A percentile compares a stretch with the other conserved stretches of the same genome.
Evolutionary conservation across 2,797 vertebrate species (phyloP).

Genomic region (Sebastes hubbsi): DNA sequence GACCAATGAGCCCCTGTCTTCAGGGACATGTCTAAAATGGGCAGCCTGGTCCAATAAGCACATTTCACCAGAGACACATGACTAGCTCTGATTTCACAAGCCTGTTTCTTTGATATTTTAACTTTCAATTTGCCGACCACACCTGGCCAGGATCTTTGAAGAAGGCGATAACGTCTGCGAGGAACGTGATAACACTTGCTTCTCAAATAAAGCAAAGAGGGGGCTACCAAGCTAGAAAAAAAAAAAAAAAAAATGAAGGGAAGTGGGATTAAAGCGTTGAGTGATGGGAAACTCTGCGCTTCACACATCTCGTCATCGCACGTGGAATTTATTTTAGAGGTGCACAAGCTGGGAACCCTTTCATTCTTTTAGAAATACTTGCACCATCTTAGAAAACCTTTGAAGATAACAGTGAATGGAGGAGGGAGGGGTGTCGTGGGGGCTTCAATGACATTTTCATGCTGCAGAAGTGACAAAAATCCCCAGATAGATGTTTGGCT

Average conservation of each 20-base stretch:
- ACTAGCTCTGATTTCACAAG: conserved; percentile 27
- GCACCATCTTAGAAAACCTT: conserved; percentile 65
- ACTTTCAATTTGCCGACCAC: conserved; percentile 26
- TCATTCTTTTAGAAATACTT: conserved; percentile 67
- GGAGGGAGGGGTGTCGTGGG: background rate
- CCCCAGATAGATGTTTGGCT: conserved; percentile 48
- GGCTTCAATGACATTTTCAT: conserved; percentile 66
- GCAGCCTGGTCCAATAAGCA: conserved; percentile 16
- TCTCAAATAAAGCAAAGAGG: conserved; percentile 3
- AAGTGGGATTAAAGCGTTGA: conserved; percentile 36
- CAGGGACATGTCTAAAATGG: conserved; percentile 28
- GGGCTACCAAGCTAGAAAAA: background rate
- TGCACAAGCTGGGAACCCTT: conserved; percentile 49
- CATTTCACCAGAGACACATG: conserved; percentile 23
- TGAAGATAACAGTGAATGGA: conserved; percentile 71
- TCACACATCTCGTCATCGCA: conserved; percentile 42
- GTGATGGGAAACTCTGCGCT: conserved; percentile 42
- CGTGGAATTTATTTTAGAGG: conserved; percentile 61
- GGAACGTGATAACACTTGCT: conserved; percentile 14
- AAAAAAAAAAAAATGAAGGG: background rate
- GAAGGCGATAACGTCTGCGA: conserved; percentile 19
- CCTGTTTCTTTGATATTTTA: conserved; percentile 50
- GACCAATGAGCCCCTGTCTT: conserved; percentile 20
- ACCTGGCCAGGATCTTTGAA: conserved; percentile 36
- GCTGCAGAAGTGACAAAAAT: conserved; percentile 61